Base-by-base conservation (phyloP, 2,888 invertebrate genomes). In the Latrodectus hesperus region DNA sequence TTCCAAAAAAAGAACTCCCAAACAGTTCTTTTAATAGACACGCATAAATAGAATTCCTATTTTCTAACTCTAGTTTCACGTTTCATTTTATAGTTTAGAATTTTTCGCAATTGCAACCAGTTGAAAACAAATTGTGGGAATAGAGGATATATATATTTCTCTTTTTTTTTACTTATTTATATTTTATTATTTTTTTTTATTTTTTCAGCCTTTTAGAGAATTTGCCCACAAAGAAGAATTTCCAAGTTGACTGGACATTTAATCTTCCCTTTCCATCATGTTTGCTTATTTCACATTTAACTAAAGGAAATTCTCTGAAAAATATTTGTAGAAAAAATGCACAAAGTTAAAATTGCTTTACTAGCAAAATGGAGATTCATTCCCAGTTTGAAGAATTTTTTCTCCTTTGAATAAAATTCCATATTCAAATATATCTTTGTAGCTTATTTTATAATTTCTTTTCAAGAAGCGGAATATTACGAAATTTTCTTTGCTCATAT, bases 31-130 rank as follows among this genome's bases (percentile, higher is more conserved):
- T 72, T 72, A 72, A 72, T 72, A 72, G 71, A 64, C 60, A 51
- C 17, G 64, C 60, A 80, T 80, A 80, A 80, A 80, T 72, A 80
- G 80, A 80, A 72, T 64, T 64, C 55, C n/a, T 72, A 80, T 64
- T 80, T 80, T 64, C 16, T 60, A n/a, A 51, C 11, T 17, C 22
- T 26, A 68, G 26, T 26, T 8, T 26, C 22, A 26, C 14, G 26
- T 68, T 22, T 68, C 22, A 64, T 65, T 65, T 76, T 26, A 65
- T 76, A 74, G 22, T 53, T 17, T 52, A 22, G 26, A 12, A 14
- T n/a, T 55, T 12, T 65, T 64, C 64, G 17, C 22, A 11, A 52
- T 49, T 65, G 76, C 65, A 76, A 76, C 64, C 64, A 22, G 65
- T 65, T 51, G 64, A 78, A 65, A 22, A 67, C 64, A 16, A 64